These are phyloP conservation scores for Pollenia angustigena DNA, from an alignment of 2,888 invertebrate genomes.

Conservation along the genomic window DNA sequence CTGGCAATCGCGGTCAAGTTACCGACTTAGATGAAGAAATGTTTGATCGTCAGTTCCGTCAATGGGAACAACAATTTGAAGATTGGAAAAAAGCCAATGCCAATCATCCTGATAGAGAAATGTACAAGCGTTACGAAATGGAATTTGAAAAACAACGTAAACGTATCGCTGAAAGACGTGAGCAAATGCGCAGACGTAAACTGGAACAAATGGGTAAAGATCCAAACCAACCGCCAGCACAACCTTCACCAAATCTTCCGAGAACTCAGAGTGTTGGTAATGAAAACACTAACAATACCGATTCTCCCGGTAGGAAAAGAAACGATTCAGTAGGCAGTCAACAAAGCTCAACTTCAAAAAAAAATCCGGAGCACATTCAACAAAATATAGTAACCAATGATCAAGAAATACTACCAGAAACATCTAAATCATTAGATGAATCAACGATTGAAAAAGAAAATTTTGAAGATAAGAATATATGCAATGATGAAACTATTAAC, in stretches of 20 bases:
- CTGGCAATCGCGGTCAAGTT: constrained; percentile 84
- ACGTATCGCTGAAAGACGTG: constrained; percentile 91
- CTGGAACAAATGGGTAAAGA: constrained; percentile 75
- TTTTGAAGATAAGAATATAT: not conserved
- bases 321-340: constrained; percentile 49
- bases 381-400: not conserved
- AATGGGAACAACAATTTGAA: constrained; percentile 96
- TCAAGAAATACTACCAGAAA: constrained; percentile 24
- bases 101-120: constrained; percentile 95
- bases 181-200: constrained; percentile 89
- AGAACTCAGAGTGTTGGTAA: constrained; percentile 12
- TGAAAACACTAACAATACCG: constrained; percentile 23
- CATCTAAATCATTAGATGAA: not conserved
- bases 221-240: constrained; percentile 56
- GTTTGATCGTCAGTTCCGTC: constrained; percentile 94
- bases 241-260: constrained; percentile 6
- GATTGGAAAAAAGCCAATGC: constrained; percentile 96
- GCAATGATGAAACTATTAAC: constrained; percentile 15
- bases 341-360: constrained; percentile 42
- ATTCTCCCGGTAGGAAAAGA: not conserved
- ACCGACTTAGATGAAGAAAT: constrained; percentile 89
- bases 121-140: constrained; percentile 93
- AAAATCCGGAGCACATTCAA: constrained; percentile 40
- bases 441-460: not conserved
- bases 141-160: constrained; percentile 94